Percentiles rank a stretch among this genome's conserved stretches.
These are phyloP conservation scores for Stichodactyla helianthus DNA, from an alignment of 64 coral and sea anemone species.

Conservation along the genomic window DNA sequence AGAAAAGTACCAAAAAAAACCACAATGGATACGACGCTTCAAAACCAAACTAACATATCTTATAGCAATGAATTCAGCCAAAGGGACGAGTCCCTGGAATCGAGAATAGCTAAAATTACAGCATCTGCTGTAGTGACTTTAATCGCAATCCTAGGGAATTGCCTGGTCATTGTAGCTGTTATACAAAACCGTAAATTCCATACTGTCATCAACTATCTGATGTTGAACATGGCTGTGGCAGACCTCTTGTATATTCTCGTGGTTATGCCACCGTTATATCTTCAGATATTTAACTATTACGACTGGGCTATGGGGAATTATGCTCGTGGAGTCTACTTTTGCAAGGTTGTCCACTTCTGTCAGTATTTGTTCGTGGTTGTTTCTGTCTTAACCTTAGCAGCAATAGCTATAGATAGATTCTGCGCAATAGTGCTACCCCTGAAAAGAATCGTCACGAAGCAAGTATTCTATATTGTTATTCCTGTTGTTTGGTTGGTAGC, in stretches of 20 bases:
- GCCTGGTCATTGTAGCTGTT: constrained; percentile 32
- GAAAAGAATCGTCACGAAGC: constrained; percentile 42
- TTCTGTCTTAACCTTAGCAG: constrained; percentile 45
- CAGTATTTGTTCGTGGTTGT: constrained; percentile 47
- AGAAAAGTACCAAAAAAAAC: no score
- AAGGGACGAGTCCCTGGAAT: neutral
- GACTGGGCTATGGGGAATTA: constrained; percentile 31
- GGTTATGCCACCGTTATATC: constrained; percentile 29
- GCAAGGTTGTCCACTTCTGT: constrained; percentile 47
- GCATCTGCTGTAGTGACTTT: neutral
- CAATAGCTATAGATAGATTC: constrained; percentile 59
- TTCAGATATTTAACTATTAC: constrained; percentile 23
- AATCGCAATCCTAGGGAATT: constrained; percentile 41
- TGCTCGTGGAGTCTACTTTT: constrained; percentile 34
- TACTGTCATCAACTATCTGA: constrained; percentile 52
- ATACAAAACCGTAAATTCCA: constrained; percentile 29
- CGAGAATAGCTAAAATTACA: neutral
- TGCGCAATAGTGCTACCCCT: constrained; percentile 54
- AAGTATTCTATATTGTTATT: constrained; percentile 28
- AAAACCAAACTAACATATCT: neutral
- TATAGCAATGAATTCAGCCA: neutral
- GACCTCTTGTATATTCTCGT: constrained; percentile 45
- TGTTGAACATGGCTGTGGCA: constrained; percentile 56
- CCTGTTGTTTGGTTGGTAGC: constrained; percentile 34
- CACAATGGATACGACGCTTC: neutral